These are phyloP conservation scores for Cephus sareptanus DNA, from an alignment of 2,888 invertebrate genomes.

Conservation along the genomic window DNA sequence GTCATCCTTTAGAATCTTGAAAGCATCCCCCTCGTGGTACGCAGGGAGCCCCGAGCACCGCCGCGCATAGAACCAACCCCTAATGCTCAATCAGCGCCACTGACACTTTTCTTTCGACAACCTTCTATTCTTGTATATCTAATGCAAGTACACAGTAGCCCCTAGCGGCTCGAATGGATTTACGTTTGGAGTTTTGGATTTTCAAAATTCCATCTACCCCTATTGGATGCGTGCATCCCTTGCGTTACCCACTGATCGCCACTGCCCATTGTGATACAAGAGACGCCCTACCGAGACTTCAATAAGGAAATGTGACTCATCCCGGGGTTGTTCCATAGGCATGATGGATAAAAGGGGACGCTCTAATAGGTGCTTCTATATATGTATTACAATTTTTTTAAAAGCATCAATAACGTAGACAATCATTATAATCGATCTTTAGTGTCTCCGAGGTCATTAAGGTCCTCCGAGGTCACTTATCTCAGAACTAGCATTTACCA, in stretches of 20 bases:
- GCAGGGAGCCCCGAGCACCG: neutral
- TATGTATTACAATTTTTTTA: neutral
- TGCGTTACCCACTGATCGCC: neutral
- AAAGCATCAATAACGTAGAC: no score
- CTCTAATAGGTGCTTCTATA: neutral
- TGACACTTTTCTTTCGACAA: neutral
- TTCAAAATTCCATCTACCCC: slow-evolving; percentile 8
- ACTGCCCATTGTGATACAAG: neutral
- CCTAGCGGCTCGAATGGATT: slow-evolving; percentile 30
- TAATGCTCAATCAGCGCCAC: neutral
- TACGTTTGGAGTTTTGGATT: slow-evolving; percentile 28
- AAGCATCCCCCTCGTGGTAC: neutral
- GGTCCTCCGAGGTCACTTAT: no score
- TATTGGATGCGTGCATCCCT: neutral
- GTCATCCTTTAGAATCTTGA: neutral
- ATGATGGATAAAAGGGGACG: neutral
- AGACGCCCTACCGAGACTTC: neutral
- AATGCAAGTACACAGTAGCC: neutral
- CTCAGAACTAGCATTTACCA: no score
- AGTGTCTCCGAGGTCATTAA: no score
- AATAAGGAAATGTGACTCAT: neutral
- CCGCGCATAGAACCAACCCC: neutral
- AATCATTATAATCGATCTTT: no score
- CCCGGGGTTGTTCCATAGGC: neutral
- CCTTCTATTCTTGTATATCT: neutral